Evolutionary conservation across 2,113 vertebrate genomes (phyloP), one percentile per base, ranked within the genome.

Genomic region (Pluvialis apricaria): DNA sequence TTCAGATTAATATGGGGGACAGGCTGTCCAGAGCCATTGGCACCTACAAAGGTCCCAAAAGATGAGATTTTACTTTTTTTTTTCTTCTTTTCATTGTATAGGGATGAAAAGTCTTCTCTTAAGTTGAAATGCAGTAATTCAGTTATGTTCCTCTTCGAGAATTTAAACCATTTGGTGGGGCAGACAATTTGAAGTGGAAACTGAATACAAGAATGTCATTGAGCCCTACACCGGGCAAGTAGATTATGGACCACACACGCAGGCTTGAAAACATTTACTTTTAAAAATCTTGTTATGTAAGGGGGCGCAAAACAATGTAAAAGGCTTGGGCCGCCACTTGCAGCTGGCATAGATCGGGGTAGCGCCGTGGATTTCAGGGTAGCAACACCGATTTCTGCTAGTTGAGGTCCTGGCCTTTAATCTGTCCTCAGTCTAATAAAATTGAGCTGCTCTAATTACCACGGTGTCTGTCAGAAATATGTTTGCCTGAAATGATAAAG

Each of bases 391-490:
- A 18, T 97, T 91, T 83, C 75, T 88, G 42, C 68, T 81, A 36
- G n/a, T 79, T 82, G 42, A 65, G 86, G 82, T 75, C 68, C 78
- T 82, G 89, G 82, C 95, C 84, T 94, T 87, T 94, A 82, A 66
- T 92, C 89, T 94, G 78, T 62, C 15, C 3, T 86, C 94, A 77
- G 10, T 93, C 82, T 94, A 80, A 97, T 88, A 77, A 94, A 94
- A 96, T 77, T 0, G 40, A 96, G 75, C 92, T 77, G 78, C 85
- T 95, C 78, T 95, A 90, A 97, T 97, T 96, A 90, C 89, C 89
- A 68, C 3, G 2, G 20, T 90, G 72, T 79, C 92, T 92, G 78
- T 95, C 91, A 95, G 88, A 93, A 97, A 92, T 88, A 92, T 52
- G 55, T 88, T 95, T 91, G 95, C 87, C 75, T 95, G 91, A 58